Conservation (phyloP, 2,797 vertebrate genomes). For the Manis javanica region DNA sequence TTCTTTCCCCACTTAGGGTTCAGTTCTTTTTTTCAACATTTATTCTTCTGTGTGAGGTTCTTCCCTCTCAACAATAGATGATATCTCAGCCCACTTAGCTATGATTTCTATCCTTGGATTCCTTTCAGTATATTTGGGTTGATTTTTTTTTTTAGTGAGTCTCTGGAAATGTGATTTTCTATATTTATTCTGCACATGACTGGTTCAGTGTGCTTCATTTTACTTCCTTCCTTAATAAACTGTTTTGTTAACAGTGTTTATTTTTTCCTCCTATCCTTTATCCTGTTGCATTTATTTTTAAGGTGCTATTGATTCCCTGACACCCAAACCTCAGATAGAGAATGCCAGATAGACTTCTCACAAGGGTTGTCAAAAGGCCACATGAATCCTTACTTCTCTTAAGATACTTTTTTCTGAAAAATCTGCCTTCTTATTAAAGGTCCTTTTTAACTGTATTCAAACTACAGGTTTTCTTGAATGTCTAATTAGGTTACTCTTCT, state of each 20-base stretch:
- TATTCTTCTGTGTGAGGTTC: conserved; percentile 35
- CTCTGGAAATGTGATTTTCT: conserved; percentile 77
- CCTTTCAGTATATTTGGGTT: conserved; percentile 59
- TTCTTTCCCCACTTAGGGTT: conserved; percentile 12
- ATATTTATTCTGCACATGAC: conserved; percentile 75
- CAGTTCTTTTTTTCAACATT: conserved; percentile 60
- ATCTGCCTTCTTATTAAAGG: conserved; percentile 2
- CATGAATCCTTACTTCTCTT: conserved; percentile 27
- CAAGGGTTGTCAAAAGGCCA: not conserved
- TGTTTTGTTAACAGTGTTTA: conserved; percentile 78
- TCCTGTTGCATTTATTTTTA: conserved; percentile 79
- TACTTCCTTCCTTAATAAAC: conserved; percentile 79
- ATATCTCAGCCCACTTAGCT: conserved; percentile 61
- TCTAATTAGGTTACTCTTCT: not conserved
- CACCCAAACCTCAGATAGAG: conserved; percentile 56
- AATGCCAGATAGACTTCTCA: conserved; percentile 51
- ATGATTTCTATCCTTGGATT: conserved; percentile 67
- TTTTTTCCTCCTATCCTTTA: conserved; percentile 72
- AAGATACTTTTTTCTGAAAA: conserved; percentile 41
- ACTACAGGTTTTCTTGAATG: not conserved
- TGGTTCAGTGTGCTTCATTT: conserved; percentile 66
- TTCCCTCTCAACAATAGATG: conserved; percentile 57
- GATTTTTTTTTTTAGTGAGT: conserved; percentile 65
- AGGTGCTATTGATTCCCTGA: conserved; percentile 73
- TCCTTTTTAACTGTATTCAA: not conserved